These are phyloP conservation scores for Butorides virescens DNA, from an alignment of 2,113 vertebrate species.

Conservation along the genomic window DNA sequence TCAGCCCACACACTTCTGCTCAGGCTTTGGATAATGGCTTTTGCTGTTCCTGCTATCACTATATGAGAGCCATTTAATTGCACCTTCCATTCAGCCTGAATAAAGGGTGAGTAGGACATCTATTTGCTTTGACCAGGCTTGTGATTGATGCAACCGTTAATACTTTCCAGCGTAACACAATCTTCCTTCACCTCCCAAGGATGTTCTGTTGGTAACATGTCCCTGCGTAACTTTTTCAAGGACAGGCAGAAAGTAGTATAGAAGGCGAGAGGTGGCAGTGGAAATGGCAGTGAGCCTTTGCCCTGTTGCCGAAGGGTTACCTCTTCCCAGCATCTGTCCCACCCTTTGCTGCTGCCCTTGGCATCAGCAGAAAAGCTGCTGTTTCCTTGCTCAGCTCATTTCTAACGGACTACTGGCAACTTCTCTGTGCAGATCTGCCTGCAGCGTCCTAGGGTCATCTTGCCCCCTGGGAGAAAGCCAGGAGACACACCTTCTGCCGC, in stretches of 20 bases:
- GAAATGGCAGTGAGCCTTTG: neutral
- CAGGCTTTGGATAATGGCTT: neutral
- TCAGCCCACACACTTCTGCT: neutral
- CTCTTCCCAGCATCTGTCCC: neutral
- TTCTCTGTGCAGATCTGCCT: neutral
- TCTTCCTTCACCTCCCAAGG: slow-evolving; percentile 51
- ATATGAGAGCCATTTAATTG: slow-evolving; percentile 47
- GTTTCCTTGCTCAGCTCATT: slow-evolving; percentile 42
- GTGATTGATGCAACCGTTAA: slow-evolving; percentile 63
- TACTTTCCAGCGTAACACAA: slow-evolving; percentile 55
- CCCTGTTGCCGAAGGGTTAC: neutral
- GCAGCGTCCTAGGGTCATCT: slow-evolving; percentile 12
- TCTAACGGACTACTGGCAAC: neutral
- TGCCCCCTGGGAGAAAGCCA: slow-evolving; percentile 29
- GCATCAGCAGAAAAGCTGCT: slow-evolving; percentile 9
- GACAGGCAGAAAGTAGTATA: neutral
- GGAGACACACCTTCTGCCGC: neutral
- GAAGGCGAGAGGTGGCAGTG: neutral
- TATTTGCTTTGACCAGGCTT: slow-evolving; percentile 54
- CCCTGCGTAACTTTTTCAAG: slow-evolving; percentile 46
- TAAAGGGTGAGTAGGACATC: slow-evolving; percentile 51
- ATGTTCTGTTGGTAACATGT: neutral
- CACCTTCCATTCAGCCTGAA: slow-evolving; percentile 43
- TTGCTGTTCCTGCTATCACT: neutral
- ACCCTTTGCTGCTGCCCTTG: neutral